Conservation (phyloP, 53 echinoderm and acorn worm species). For the Holothuria leucospilota region DNA sequence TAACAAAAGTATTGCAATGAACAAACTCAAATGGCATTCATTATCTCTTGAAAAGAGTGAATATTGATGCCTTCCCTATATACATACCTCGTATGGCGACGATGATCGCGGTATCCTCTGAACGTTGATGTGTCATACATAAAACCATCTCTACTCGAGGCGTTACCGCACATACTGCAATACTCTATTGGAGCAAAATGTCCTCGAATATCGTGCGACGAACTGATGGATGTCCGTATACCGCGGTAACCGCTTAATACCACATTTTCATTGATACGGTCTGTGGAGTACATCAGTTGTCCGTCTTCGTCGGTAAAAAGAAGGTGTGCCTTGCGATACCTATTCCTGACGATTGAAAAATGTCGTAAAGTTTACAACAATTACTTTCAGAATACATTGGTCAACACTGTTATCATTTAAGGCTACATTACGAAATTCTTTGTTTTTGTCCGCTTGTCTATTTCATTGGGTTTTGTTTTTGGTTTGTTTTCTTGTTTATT, state of each 20-base stretch:
- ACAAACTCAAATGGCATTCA: too few species aligned
- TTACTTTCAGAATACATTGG: too few species aligned
- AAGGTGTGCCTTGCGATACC: background rate
- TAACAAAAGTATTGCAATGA: too few species aligned
- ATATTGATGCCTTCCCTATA: too few species aligned
- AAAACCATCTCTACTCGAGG: constrained; percentile 12
- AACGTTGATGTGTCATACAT: constrained; percentile 7
- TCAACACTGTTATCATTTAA: too few species aligned
- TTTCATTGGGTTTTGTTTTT: too few species aligned
- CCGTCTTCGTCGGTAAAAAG: background rate
- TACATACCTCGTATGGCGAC: constrained; percentile 1
- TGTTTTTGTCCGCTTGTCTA: too few species aligned
- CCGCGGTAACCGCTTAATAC: background rate
- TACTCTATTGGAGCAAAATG: background rate
- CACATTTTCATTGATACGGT: background rate
- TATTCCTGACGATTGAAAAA: background rate
- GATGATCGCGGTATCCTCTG: constrained; percentile 8
- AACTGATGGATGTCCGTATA: background rate
- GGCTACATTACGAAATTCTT: too few species aligned
- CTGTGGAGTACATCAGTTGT: background rate
- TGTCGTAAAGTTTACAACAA: too few species aligned
- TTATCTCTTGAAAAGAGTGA: too few species aligned
- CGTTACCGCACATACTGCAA: constrained; percentile 35
- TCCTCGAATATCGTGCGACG: background rate
- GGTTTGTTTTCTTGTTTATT: too few species aligned